Conservation (phyloP, 2,113 vertebrate species). For the Oryctolagus cuniculus region DNA sequence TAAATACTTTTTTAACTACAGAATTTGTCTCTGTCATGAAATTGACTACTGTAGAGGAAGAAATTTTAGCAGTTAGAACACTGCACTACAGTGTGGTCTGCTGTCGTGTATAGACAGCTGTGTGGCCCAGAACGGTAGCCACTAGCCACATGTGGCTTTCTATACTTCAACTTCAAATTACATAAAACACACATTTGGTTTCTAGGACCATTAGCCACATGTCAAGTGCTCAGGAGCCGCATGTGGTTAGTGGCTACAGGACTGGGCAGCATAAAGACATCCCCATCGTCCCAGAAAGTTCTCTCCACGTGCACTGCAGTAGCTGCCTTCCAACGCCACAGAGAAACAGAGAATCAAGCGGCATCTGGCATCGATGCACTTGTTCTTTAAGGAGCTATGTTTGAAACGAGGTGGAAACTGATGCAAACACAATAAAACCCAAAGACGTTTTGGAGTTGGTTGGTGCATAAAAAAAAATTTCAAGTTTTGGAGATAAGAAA, state of each 20-base stretch:
- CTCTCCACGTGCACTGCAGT: neutral
- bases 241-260: slow-evolving; percentile 63
- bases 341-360: neutral
- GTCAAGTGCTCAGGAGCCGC: slow-evolving; percentile 58
- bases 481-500: neutral
- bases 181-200: slow-evolving; percentile 51
- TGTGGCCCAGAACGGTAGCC: slow-evolving; percentile 52
- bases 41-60: slow-evolving; percentile 8
- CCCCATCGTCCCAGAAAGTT: neutral
- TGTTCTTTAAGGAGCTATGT: neutral
- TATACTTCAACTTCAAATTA: slow-evolving; percentile 53
- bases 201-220: slow-evolving; percentile 53
- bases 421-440: neutral
- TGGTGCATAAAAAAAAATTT: neutral
- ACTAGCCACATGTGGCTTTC: slow-evolving; percentile 75
- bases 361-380: neutral
- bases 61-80: neutral
- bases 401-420: neutral
- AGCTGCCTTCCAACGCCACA: neutral
- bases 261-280: neutral
- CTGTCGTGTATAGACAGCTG: neutral
- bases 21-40: slow-evolving; percentile 14
- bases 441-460: neutral
- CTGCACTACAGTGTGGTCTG: slow-evolving; percentile 14
- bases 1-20: neutral